Percentiles rank a stretch among this genome's conserved stretches.
Evolutionary conservation across 92 coral and sea anemone genomes (phyloP).

Genomic region (Epizoanthus fatuus): DNA sequence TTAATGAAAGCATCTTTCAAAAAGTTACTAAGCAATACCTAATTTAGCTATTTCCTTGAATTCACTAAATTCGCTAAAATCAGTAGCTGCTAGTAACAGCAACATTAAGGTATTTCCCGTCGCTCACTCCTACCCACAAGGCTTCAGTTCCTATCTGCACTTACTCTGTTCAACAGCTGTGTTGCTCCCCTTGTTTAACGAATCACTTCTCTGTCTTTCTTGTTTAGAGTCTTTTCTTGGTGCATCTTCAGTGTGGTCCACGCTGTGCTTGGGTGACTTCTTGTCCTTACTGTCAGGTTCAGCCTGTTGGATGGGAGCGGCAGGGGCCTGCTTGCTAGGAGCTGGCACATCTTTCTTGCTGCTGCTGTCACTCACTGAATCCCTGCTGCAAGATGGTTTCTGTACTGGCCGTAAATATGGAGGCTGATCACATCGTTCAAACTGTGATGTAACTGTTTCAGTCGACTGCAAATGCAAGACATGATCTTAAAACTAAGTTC

Average conservation of each 20-base stretch:
- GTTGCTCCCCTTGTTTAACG: slow-evolving; percentile 10
- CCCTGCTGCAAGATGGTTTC: slow-evolving; percentile 82
- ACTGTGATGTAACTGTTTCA: slow-evolving; percentile 98
- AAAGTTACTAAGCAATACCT: no score
- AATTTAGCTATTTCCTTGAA: no score
- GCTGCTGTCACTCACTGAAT: slow-evolving; percentile 76
- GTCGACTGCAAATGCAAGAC: slow-evolving; percentile 70
- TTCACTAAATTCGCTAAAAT: no score
- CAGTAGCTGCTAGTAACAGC: no score
- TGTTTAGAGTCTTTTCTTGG: slow-evolving; percentile 56
- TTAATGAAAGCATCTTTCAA: no score
- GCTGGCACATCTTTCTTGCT: slow-evolving; percentile 9
- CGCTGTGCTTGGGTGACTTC: slow-evolving; percentile 15
- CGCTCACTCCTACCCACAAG: not conserved
- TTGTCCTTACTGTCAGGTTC: slow-evolving; percentile 12
- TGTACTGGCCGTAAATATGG: slow-evolving; percentile 86
- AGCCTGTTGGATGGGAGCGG: not conserved
- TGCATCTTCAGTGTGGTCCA: slow-evolving; percentile 34
- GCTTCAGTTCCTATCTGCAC: not conserved
- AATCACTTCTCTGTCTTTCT: slow-evolving; percentile 27
- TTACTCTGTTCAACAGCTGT: slow-evolving; percentile 38
- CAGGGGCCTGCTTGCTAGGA: not conserved
- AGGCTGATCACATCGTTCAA: slow-evolving; percentile 96
- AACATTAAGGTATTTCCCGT: no score
- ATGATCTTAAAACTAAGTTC: not conserved